Evolutionary conservation across 2,888 invertebrate genomes (phyloP).

Genomic region (Ptychoptera albimana): DNA sequence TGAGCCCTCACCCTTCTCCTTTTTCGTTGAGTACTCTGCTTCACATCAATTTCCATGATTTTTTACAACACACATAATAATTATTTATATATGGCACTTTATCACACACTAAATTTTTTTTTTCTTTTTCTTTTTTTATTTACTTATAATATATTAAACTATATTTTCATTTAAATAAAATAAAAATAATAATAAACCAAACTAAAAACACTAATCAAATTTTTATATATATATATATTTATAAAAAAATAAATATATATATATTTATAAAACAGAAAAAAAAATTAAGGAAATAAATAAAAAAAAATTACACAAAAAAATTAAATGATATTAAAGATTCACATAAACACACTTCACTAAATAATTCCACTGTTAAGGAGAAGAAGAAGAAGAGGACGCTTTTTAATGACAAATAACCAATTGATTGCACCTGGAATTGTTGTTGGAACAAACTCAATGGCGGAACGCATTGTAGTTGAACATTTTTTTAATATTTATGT

Average conservation of each 20-base stretch:
- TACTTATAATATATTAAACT: neutral
- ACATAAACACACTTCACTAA: no score
- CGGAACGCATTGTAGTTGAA: constrained; percentile 4
- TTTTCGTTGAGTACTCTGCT: constrained; percentile 63
- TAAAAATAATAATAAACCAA: no score
- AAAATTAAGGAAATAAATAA: no score
- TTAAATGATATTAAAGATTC: no score
- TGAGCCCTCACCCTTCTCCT: constrained; percentile 81
- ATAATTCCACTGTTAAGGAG: no score
- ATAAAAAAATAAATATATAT: no score
- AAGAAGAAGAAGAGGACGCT: no score
- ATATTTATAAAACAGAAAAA: no score
- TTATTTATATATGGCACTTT: constrained; percentile 6
- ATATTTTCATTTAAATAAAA: neutral
- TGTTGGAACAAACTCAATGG: constrained; percentile 5
- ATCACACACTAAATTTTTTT: neutral
- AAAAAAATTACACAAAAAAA: no score
- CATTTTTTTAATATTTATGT: no score
- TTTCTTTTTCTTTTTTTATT: neutral
- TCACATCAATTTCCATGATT: constrained; percentile 71
- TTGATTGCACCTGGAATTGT: constrained; percentile 5
- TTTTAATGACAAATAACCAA: neutral
- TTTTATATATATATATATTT: no score
- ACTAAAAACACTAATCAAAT: no score
- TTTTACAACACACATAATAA: constrained; percentile 12